These are phyloP conservation scores for Diplodus puntazzo DNA, from an alignment of 2,797 vertebrate genomes.

Conservation along the genomic window DNA sequence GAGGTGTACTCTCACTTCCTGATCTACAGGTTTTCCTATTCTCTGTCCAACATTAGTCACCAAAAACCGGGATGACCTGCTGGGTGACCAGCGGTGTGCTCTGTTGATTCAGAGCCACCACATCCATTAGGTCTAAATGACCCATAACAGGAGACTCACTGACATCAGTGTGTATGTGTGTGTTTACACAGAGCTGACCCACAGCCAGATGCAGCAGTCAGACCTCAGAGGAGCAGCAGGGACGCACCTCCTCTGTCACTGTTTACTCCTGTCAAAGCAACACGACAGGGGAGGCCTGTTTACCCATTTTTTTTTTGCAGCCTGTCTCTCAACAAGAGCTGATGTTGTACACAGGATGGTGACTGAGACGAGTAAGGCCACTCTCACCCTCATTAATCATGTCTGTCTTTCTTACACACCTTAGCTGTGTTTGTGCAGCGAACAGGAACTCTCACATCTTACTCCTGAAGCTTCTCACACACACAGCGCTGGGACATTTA, in stretches of 20 bases:
- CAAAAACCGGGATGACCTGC: constrained; percentile 1
- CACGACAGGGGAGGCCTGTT: constrained; percentile 40
- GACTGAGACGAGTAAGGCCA: constrained; percentile 12
- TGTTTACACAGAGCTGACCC: constrained; percentile 50
- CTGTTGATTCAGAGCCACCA: constrained; percentile 43
- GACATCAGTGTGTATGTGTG: constrained; percentile 27
- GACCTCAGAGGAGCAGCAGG: constrained; percentile 36
- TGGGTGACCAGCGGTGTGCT: constrained; percentile 1
- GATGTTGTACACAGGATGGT: constrained; percentile 17
- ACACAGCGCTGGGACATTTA: not conserved
- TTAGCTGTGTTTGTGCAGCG: constrained; percentile 2
- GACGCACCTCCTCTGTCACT: constrained; percentile 20
- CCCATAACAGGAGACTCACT: constrained; percentile 33
- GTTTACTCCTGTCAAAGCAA: constrained; percentile 51
- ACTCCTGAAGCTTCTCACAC: not conserved
- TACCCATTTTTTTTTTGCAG: constrained; percentile 7
- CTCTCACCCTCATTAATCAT: constrained; percentile 58
- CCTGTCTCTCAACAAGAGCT: constrained; percentile 40
- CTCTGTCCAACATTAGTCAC: constrained; percentile 15
- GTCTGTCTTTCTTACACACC: constrained; percentile 5
- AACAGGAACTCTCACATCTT: constrained; percentile 11
- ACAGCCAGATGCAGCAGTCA: constrained; percentile 8
- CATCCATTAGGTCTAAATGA: constrained; percentile 37
- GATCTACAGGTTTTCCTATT: constrained; percentile 32
- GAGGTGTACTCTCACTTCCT: constrained; percentile 19